Evolutionary conservation across 2,113 vertebrate species (phyloP).

Genomic region (Pterocles gutturalis): DNA sequence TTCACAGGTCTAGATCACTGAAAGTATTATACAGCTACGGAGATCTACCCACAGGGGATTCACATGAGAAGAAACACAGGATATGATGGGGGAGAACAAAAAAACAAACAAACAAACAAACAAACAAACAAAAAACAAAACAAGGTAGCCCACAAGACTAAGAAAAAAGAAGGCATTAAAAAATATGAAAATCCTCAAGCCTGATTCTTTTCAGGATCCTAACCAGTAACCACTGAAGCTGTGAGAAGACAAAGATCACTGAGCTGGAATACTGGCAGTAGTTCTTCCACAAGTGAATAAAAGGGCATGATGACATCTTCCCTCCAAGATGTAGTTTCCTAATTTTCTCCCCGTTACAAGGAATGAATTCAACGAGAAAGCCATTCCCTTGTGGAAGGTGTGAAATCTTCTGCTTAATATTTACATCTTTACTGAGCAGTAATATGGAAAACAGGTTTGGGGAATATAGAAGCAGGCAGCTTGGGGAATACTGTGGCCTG

Average conservation of each 20-base stretch:
- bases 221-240: neutral
- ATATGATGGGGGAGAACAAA: neutral
- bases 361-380: slow-evolving; percentile 59
- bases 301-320: slow-evolving; percentile 59
- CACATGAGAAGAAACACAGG: neutral
- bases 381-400: slow-evolving; percentile 57
- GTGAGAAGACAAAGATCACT: slow-evolving; percentile 71
- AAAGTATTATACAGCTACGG: slow-evolving; percentile 8
- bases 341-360: slow-evolving; percentile 49
- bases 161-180: neutral
- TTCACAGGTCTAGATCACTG: neutral
- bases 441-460: slow-evolving; percentile 38
- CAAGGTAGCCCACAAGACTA: neutral
- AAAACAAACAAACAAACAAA: neutral
- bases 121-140: neutral
- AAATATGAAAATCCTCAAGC: neutral
- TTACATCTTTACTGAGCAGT: slow-evolving; percentile 40
- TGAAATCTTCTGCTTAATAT: slow-evolving; percentile 70
- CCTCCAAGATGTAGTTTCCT: slow-evolving; percentile 66
- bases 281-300: slow-evolving; percentile 56
- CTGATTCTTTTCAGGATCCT: slow-evolving; percentile 21
- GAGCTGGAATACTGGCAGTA: slow-evolving; percentile 58
- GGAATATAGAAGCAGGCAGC: neutral
- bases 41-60: neutral
- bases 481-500: slow-evolving; percentile 21